phyloP scores from a whole-genome alignment of 2,113 vertebrate genomes.

The Albula glossodonta region DNA sequence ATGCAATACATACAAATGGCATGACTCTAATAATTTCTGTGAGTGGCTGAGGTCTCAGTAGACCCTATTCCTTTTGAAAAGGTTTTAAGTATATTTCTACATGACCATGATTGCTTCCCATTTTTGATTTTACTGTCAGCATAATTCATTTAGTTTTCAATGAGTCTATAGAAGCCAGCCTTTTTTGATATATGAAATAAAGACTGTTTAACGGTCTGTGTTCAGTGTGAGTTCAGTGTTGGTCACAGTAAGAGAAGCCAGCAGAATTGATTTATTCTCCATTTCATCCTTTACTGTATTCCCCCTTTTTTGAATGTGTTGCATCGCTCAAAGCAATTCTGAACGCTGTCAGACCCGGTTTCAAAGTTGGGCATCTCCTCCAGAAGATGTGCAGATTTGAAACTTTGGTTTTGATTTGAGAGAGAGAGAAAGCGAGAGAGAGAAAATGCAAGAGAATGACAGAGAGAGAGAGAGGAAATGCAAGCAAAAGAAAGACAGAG shows the following conservation, averaged over 20 bases:
- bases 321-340: background rate
- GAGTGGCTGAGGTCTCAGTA: no score
- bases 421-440: background rate
- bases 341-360: background rate
- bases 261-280: background rate
- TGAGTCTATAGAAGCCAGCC: background rate
- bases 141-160: constrained; percentile 8
- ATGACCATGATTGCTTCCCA: background rate
- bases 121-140: background rate
- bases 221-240: background rate
- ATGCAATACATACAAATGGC: no score
- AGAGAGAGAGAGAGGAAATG: no score
- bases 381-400: background rate
- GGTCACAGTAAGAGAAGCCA: background rate
- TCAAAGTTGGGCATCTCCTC: background rate
- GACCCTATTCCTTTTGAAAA: background rate
- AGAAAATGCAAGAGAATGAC: no score
- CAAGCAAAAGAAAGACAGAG: no score
- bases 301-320: no score
- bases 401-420: background rate
- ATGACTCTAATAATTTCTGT: no score
- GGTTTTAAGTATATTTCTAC: background rate
- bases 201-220: background rate
- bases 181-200: constrained; percentile 14
- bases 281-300: no score